Base-by-base conservation (phyloP, 1,140 invertebrate genomes). In the Drosophila pruinosa region DNA sequence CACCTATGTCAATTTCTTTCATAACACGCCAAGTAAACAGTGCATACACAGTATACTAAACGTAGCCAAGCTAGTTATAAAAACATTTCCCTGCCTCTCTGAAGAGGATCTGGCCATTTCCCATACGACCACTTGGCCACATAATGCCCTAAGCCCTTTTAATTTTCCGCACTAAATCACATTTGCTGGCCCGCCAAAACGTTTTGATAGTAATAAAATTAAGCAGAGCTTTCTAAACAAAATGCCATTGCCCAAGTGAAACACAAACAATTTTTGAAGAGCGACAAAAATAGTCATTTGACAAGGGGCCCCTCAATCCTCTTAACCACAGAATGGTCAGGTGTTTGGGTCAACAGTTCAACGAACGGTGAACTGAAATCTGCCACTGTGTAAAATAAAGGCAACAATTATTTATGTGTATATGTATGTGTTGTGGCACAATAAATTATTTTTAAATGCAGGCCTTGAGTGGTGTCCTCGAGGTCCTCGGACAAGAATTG, bases 341-440 rank as follows among this genome's bases (percentile, higher is more conserved):
- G 43, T 57, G 58, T 80, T 76, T 76, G 58, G 68, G 78, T 77
- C 78, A 80, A 62, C 71, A 58, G 56, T 58, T 76, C 50, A 59
- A 61, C 50, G 34, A 48, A 65, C 59, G 19, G 19, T 34, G 38
- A 14, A 62, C 53, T 47, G 21, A 24, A 56, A 59, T 39, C n/a
- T 36, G 43, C 19, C 22, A 34, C 36, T 54, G 22, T 54, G 39
- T 39, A 38, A 47, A 58, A 78, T 59, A 39, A 62, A 62, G 24
- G 15, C 38, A 15, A 8, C 19, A 14, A 73, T 38, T 43, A 41
- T 41, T 21, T 41, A 12, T 10, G 12, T 34, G 38, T 52, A 36
- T 52, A 7, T 22, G 24, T 64, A 28, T 34, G 34, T 36, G 19
- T 34, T 26, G 14, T 69, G 34, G 24, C 50, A 70, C 45, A 63